Percentiles rank a stretch among this genome's conserved stretches.
Conservation (phyloP, 2,113 vertebrate species). For the Mirounga angustirostris region DNA sequence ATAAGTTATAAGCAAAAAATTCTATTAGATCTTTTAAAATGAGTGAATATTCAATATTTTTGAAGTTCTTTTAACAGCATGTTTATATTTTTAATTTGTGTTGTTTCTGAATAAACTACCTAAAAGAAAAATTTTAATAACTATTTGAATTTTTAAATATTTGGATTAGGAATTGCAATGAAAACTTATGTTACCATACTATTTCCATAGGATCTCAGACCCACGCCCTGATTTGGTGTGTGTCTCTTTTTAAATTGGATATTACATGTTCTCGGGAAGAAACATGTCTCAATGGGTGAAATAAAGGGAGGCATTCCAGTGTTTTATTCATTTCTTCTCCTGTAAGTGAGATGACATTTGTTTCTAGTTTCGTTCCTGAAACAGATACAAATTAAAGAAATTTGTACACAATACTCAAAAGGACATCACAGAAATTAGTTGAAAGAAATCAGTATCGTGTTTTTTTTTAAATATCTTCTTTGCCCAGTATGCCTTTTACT, state of each 20-base stretch:
- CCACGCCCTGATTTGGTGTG: neutral
- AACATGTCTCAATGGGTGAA: neutral
- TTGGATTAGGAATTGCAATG: neutral
- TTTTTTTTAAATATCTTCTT: neutral
- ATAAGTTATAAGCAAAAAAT: constrained; percentile 27
- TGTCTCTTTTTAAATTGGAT: neutral
- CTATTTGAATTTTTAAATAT: constrained; percentile 25
- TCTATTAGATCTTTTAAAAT: neutral
- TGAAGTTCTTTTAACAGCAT: neutral
- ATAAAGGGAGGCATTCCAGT: neutral
- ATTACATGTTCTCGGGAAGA: neutral
- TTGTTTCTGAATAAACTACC: neutral
- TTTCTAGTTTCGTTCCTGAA: constrained; percentile 25
- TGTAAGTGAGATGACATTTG: neutral
- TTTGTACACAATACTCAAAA: neutral
- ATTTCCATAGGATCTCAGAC: neutral
- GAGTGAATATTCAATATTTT: neutral
- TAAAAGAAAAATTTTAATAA: neutral
- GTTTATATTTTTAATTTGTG: neutral
- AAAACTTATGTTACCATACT: neutral
- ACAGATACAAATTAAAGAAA: neutral
- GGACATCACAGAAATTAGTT: neutral
- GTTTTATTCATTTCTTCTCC: neutral
- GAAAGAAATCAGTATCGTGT: neutral
- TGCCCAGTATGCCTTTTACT: neutral